Base-by-base conservation (phyloP, 1,140 invertebrate species). In the Lutraria rhynchaena region DNA sequence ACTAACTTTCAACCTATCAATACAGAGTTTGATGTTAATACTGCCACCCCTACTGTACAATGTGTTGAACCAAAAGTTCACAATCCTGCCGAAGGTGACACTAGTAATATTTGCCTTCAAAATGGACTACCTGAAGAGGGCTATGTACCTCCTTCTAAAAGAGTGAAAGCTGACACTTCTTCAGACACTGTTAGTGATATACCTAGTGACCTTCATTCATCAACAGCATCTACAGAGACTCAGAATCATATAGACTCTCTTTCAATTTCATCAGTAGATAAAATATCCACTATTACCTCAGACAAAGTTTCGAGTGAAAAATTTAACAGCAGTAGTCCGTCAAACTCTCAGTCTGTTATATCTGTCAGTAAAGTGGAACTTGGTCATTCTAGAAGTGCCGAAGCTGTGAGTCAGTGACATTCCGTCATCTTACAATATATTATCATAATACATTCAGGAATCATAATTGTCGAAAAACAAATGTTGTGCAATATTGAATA, bases 171-270 rank as follows among this genome's bases (percentile, higher is more conserved):
- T 15, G 69, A 81, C 46, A 41, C 37, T 41, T 37, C 11, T 27
- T 15, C 44, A 49, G 55, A 55, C n/a, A 70, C 51, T 35, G 35
- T 35, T 24, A 46, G 76, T 69, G 63, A 69, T 31, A 13, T 49
- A 61, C 55, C 44, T 49, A 49, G 44, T 75, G 73, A 75, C 44
- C 73, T 75, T 41, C 55, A 61, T 51, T 75, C 63, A 22, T 57
- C 37, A 1, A 80, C 76, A 0, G 65, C 63, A 15, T 80, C 76
- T 9, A 69, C 76, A 41, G 76, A 57, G 15, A 55, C 63, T 24
- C 76, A 70, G 49, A 80, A 80, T 5, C 76, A 69, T 70, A 70
- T 80, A 80, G 76, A 80, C 35, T 70, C 76, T 31, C 58, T 80
- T 27, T 33, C 49, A 57, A 80, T 80, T 60, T 46, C 51, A 41